phyloP scores from a whole-genome alignment of 2,797 vertebrate genomes.

The Bucorvus abyssinicus region DNA sequence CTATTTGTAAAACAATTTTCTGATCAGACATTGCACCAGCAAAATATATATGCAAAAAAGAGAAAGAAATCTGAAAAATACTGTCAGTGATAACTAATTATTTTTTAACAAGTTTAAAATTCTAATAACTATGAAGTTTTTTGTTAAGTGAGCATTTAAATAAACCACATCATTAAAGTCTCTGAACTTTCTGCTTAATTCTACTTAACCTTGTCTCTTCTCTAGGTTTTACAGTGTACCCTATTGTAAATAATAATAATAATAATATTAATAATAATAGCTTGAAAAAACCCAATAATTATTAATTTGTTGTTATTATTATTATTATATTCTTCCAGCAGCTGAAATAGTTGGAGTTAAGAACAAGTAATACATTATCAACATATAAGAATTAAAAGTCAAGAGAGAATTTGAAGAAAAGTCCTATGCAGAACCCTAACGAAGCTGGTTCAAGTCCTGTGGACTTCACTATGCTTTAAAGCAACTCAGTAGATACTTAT shows the following conservation, averaged over 20 bases:
- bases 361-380: not conserved
- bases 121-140: not conserved
- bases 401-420: not conserved
- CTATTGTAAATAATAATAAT: not conserved
- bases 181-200: not conserved
- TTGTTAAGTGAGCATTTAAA: not conserved
- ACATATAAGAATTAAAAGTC: not conserved
- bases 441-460: not conserved
- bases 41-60: slow-evolving; percentile 7
- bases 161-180: not conserved
- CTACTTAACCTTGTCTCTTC: not conserved
- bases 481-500: not conserved
- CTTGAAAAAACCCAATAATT: no score
- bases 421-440: not conserved
- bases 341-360: not conserved
- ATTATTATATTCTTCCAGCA: not conserved
- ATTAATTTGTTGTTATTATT: no score
- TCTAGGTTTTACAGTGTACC: not conserved
- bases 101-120: not conserved
- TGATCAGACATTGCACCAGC: not conserved
- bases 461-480: not conserved
- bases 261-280: not conserved
- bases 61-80: not conserved
- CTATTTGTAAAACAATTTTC: not conserved
- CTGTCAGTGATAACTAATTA: not conserved